Percentiles rank a stretch among this genome's conserved stretches.
These are phyloP conservation scores for Scomberomorus guttatus DNA, from an alignment of 2,797 vertebrate genomes.

Conservation along the genomic window DNA sequence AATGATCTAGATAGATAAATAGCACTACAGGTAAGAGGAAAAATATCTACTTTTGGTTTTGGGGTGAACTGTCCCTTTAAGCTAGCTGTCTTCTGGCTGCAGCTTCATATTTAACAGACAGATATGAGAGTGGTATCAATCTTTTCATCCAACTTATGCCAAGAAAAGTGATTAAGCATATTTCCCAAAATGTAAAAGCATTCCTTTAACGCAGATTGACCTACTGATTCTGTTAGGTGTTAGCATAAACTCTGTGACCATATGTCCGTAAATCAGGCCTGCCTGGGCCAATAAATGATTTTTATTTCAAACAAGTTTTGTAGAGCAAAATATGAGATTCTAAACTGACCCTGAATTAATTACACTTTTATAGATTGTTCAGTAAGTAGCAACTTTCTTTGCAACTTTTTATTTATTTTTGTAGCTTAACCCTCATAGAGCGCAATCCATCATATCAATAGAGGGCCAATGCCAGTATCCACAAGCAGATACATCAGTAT, in stretches of 20 bases:
- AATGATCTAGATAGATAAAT: too few relatives aligned
- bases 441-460: slow-evolving; percentile 12
- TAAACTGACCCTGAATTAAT: slow-evolving; percentile 18
- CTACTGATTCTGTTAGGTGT: neutral
- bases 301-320: slow-evolving; percentile 30
- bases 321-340: slow-evolving; percentile 12
- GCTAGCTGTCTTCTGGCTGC: too few relatives aligned
- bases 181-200: neutral
- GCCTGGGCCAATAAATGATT: slow-evolving; percentile 1
- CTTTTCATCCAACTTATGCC: neutral
- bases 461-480: slow-evolving; percentile 21
- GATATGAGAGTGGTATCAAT: too few relatives aligned
- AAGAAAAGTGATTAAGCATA: neutral
- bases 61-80: too few relatives aligned
- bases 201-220: neutral
- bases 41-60: too few relatives aligned
- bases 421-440: neutral
- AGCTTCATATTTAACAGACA: too few relatives aligned
- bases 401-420: slow-evolving; percentile 24
- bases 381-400: slow-evolving; percentile 25
- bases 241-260: neutral
- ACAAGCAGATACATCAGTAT: slow-evolving; percentile 41
- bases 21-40: too few relatives aligned
- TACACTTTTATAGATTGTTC: slow-evolving; percentile 27
- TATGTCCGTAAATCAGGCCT: slow-evolving; percentile 7